Percentiles rank a stretch among this genome's conserved stretches.
phyloP scores from a whole-genome alignment of 2,888 invertebrate species.

The Cerceris ruficornis region DNA sequence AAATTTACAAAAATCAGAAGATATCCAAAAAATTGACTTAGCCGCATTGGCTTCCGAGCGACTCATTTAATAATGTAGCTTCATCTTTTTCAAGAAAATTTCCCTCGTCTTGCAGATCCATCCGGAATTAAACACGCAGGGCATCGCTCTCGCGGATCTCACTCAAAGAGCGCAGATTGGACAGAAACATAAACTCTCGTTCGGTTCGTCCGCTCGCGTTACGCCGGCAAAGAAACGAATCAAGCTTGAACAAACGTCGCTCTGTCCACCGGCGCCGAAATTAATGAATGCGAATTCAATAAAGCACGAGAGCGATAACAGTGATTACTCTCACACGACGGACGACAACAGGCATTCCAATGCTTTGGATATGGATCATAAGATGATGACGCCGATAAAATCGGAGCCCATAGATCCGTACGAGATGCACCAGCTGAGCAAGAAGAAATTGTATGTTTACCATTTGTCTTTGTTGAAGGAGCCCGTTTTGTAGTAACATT shows the following conservation, averaged over 20 bases:
- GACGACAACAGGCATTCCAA: constrained; percentile 74
- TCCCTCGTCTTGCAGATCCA: constrained; percentile 83
- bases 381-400: constrained; percentile 69
- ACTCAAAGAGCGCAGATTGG: constrained; percentile 82
- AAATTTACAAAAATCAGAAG: no score
- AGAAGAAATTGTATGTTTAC: constrained; percentile 70
- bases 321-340: constrained; percentile 75
- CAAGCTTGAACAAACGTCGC: constrained; percentile 71
- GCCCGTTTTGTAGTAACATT: background rate
- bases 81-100: background rate
- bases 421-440: constrained; percentile 65
- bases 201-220: constrained; percentile 82
- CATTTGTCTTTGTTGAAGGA: background rate
- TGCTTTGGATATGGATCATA: constrained; percentile 70
- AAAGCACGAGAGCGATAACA: constrained; percentile 76
- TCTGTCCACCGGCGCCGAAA: constrained; percentile 81
- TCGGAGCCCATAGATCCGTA: constrained; percentile 74
- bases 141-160: constrained; percentile 89
- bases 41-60: no score
- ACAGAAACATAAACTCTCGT: constrained; percentile 83
- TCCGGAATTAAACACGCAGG: constrained; percentile 89
- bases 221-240: constrained; percentile 81
- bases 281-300: constrained; percentile 69
- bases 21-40: no score
- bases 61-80: no score